Evolutionary conservation across 92 coral and sea anemone genomes (phyloP), one percentile per base, ranked within the genome.

Genomic region (Bergia puertoricense): DNA sequence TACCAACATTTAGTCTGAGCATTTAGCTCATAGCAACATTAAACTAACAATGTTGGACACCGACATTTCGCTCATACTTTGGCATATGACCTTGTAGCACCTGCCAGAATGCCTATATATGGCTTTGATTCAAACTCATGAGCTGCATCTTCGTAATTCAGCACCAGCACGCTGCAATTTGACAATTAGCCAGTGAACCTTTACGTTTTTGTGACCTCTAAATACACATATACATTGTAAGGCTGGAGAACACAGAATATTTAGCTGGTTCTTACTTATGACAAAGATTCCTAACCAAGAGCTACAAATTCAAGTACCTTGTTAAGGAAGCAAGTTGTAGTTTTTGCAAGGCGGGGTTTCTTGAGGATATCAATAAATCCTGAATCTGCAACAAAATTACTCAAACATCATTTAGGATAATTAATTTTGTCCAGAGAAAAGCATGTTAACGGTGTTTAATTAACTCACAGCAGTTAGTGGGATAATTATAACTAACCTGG

Each of bases 301-400:
- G 23, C 30, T 62, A 62, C 69, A 62, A 7, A 62, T 62, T 62
- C 30, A 22, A 2, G 30, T 22, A 62, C 99, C 96, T 95, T 97
- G 88, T 94, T 96, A 67, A 97, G 93, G 82, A 94, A 97, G 78
- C 98, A 94, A 22, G 94, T 91, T 44, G 89, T 85, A 11, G 99
- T 93, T 82, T 93, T 97, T 54, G 94, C 92, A 39, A 97, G 91
- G 81, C 96, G 92, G 20, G 99, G 98, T 84, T 95, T 95, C 91
- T 91, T 94, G 81, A 97, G 88, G 82, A 97, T 97, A 71, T 97
- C 98, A 77, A 97, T 89, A 22, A 92, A 13, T 59, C 95, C 95
- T 59, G 96, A 89, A 57, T 93, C 99, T 97, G 78, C 5, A 78
- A 92, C 23, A 80, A 76, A 81, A 15, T 78, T 30, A 65, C 23